These are phyloP conservation scores for Ctenicera cuprea DNA, from an alignment of 2,888 invertebrate species.

Conservation along the genomic window DNA sequence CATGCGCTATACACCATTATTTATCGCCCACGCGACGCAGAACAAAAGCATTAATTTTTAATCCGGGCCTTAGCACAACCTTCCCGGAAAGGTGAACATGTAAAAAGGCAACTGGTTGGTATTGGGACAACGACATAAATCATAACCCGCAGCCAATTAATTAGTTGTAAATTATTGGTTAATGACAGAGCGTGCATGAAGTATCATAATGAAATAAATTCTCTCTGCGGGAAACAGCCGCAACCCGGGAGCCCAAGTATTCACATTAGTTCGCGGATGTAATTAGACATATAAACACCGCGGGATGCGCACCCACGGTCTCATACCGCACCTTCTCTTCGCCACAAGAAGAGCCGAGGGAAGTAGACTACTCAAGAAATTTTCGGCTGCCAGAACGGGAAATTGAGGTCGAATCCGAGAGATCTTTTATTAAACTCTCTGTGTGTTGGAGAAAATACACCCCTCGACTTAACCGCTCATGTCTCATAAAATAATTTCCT, in stretches of 20 bases:
- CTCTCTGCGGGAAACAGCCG: constrained; percentile 57
- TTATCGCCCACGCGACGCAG: constrained; percentile 37
- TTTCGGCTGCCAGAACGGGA: constrained; percentile 25
- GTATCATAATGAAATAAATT: constrained; percentile 65
- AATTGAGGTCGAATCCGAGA: constrained; percentile 34
- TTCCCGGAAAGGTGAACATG: constrained; percentile 25
- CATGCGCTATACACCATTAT: constrained; percentile 43
- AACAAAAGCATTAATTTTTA: constrained; percentile 44
- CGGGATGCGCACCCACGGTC: constrained; percentile 59
- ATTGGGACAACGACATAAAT: constrained; percentile 54
- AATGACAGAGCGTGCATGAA: constrained; percentile 64
- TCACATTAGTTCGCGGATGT: constrained; percentile 61
- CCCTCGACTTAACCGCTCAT: constrained; percentile 27
- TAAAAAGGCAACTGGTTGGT: constrained; percentile 45
- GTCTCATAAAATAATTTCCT: constrained; percentile 29
- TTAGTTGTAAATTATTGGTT: constrained; percentile 66
- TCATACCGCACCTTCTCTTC: constrained; percentile 43
- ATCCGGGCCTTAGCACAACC: constrained; percentile 24
- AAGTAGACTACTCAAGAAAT: constrained; percentile 12
- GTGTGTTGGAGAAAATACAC: constrained; percentile 22
- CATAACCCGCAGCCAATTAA: constrained; percentile 62
- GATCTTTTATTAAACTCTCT: constrained; percentile 31
- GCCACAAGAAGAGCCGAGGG: constrained; percentile 5
- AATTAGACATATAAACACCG: constrained; percentile 61
- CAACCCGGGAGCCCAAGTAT: constrained; percentile 59